phyloP scores from a whole-genome alignment of 2,113 vertebrate genomes.

The Panthera uncia region DNA sequence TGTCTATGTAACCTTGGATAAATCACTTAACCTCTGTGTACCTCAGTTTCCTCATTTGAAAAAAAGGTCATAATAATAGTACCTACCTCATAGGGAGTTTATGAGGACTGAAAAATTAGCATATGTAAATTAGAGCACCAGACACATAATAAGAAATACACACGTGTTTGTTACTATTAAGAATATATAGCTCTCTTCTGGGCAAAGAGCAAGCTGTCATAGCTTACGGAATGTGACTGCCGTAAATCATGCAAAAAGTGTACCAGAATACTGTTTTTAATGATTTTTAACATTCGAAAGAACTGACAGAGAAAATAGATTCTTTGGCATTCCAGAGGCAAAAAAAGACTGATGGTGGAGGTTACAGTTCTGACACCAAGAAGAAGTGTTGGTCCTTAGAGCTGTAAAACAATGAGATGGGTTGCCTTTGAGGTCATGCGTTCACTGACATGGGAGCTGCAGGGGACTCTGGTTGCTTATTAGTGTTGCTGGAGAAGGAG shows the following conservation, averaged over 20 bases:
- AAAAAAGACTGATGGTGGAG: not conserved
- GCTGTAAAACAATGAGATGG: not conserved
- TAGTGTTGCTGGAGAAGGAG: not conserved
- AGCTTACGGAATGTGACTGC: not conserved
- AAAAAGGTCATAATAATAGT: not conserved
- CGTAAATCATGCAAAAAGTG: not conserved
- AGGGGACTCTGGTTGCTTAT: not conserved
- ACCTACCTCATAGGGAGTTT: not conserved
- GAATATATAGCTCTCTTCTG: not conserved
- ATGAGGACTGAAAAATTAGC: not conserved
- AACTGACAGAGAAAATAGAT: not conserved
- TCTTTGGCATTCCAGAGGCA: not conserved
- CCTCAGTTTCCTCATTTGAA: not conserved
- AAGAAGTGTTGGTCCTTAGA: not conserved
- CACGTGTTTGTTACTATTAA: not conserved
- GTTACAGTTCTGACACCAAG: constrained; percentile 24
- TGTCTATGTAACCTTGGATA: not conserved
- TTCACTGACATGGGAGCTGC: not conserved
- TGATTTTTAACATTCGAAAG: constrained; percentile 18
- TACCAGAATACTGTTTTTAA: constrained; percentile 22
- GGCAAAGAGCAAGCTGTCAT: constrained; percentile 18
- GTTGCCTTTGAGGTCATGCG: not conserved
- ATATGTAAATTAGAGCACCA: not conserved
- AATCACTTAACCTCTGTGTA: not conserved
- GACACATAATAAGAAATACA: not conserved